Conservation (phyloP, 2,797 vertebrate genomes). For the Cuniculus paca region DNA sequence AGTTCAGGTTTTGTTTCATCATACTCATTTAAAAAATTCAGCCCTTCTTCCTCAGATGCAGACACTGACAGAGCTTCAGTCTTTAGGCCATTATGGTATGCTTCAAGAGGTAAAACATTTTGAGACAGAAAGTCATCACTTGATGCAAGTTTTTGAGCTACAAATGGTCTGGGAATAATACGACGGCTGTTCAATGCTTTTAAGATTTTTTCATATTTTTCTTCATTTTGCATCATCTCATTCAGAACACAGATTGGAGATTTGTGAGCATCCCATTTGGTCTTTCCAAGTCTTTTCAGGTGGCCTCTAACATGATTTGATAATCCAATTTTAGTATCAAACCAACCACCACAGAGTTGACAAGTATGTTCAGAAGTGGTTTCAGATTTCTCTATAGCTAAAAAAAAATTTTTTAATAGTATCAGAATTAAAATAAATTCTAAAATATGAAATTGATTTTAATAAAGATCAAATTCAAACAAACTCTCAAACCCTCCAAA, state of each 20-base stretch:
- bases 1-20: conserved; percentile 90
- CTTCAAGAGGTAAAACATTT: conserved; percentile 92
- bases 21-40: conserved; percentile 91
- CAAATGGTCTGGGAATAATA: conserved; percentile 92
- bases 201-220: conserved; percentile 96
- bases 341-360: conserved; percentile 97
- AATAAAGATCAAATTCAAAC: conserved; percentile 67
- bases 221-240: conserved; percentile 98
- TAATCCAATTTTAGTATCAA: conserved; percentile 98
- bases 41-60: conserved; percentile 90
- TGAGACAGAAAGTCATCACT: conserved; percentile 91
- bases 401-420: conserved; percentile 83
- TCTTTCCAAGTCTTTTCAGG: conserved; percentile 97
- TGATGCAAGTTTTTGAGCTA: conserved; percentile 92
- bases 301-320: conserved; percentile 99
- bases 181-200: conserved; percentile 96
- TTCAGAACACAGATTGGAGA: conserved; percentile 97
- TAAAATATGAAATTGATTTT: conserved; percentile 67
- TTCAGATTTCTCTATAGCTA: conserved; percentile 94
- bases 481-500: conserved; percentile 67
- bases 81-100: conserved; percentile 93
- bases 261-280: conserved; percentile 94
- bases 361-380: conserved; percentile 94
- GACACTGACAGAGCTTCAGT: conserved; percentile 91
- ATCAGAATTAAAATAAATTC: conserved; percentile 76